Percentiles rank a stretch among this genome's conserved stretches.
Evolutionary conservation across 2,113 vertebrate species (phyloP).

Genomic region (Mandrillus leucophaeus): DNA sequence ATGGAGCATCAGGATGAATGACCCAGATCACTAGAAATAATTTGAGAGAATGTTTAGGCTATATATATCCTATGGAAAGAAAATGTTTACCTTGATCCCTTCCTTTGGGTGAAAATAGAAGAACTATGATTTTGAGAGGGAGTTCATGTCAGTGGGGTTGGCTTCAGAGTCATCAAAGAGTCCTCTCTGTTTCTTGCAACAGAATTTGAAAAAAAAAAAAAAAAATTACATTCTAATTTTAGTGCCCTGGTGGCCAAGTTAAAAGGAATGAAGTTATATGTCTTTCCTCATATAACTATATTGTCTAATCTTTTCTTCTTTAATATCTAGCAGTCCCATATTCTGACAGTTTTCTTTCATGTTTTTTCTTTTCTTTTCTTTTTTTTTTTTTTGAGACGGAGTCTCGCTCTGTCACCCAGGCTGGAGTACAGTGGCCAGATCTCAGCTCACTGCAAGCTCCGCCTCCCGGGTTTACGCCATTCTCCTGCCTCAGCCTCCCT

Average conservation of each 20-base stretch:
- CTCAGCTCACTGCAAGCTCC: no score
- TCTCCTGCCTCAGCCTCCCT: no score
- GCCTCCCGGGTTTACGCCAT: no score
- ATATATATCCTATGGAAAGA: neutral
- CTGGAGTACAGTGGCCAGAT: no score
- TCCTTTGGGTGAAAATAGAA: neutral
- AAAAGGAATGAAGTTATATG: neutral
- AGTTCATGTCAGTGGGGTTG: neutral
- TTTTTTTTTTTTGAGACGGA: no score
- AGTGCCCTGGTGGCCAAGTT: neutral
- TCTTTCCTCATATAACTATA: neutral
- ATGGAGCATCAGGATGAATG: neutral
- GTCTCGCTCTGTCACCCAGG: no score
- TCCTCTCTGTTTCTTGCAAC: neutral
- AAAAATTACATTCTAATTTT: slow-evolving; percentile 2
- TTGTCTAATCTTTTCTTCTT: neutral
- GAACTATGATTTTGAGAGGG: neutral
- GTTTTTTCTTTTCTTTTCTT: no score
- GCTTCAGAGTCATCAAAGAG: neutral
- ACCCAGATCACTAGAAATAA: neutral
- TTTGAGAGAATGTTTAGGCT: neutral
- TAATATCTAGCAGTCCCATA: neutral
- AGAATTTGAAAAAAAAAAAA: neutral
- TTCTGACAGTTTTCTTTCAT: neutral
- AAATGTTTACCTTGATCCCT: neutral